These are phyloP conservation scores for Hippoglossus hippoglossus DNA, from an alignment of 2,797 vertebrate species.

Conservation along the genomic window DNA sequence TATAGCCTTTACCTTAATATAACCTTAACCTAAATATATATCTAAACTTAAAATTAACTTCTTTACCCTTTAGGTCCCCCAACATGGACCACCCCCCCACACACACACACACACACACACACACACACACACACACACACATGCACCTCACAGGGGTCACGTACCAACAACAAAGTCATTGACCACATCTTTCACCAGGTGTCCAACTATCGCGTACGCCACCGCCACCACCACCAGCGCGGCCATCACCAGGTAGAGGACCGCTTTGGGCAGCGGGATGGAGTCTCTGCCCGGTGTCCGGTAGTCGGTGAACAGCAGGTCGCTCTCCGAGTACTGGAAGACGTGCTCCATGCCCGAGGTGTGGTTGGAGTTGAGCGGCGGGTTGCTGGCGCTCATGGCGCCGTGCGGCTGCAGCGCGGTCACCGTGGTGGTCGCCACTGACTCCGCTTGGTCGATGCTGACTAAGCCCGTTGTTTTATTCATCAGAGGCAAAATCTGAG, in stretches of 20 bases:
- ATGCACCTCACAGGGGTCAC: conserved; percentile 43
- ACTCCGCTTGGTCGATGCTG: conserved; percentile 80
- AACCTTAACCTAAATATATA: too few relatives aligned
- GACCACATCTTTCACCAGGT: conserved; percentile 91
- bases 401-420: conserved; percentile 87
- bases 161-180: conserved; percentile 90
- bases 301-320: conserved; percentile 88
- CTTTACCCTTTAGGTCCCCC: too few relatives aligned
- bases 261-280: conserved; percentile 89
- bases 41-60: too few relatives aligned
- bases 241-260: conserved; percentile 92
- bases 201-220: conserved; percentile 91
- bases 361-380: conserved; percentile 87
- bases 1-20: too few relatives aligned
- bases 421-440: conserved; percentile 86
- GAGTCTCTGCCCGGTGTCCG: conserved; percentile 84
- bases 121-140: not conserved
- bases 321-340: conserved; percentile 88
- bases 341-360: conserved; percentile 88
- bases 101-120: not conserved
- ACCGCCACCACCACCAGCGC: conserved; percentile 92
- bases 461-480: conserved; percentile 88
- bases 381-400: conserved; percentile 82
- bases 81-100: not conserved
- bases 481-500: conserved; percentile 88